phyloP scores from a whole-genome alignment of 2,888 invertebrate species.

The Agrilus mali region DNA sequence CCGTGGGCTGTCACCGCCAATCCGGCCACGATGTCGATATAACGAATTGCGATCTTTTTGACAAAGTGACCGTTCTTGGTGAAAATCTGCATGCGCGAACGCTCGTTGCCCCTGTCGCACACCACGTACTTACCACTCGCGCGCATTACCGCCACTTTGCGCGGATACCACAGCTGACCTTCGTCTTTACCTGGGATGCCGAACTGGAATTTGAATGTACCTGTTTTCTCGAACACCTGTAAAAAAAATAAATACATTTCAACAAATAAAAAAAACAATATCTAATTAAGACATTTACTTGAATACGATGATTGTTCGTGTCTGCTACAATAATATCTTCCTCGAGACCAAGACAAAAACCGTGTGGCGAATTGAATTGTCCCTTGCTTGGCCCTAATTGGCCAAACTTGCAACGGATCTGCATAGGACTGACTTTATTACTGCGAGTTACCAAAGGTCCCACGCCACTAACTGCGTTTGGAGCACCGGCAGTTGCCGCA shows the following conservation, averaged over 20 bases:
- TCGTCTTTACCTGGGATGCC: conserved; percentile 92
- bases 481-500: conserved; percentile 35
- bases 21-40: conserved; percentile 87
- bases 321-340: conserved; percentile 95
- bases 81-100: conserved; percentile 95
- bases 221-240: conserved; percentile 87
- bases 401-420: conserved; percentile 86
- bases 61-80: conserved; percentile 91
- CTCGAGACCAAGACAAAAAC: conserved; percentile 88
- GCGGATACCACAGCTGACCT: conserved; percentile 93
- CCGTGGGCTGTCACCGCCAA: conserved; percentile 86
- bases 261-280: not conserved
- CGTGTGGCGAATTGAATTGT: conserved; percentile 95
- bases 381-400: conserved; percentile 85
- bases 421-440: conserved; percentile 72
- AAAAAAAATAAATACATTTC: conserved; percentile 14
- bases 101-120: conserved; percentile 92
- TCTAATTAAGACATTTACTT: conserved; percentile 43
- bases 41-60: conserved; percentile 84
- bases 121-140: conserved; percentile 87
- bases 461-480: conserved; percentile 39
- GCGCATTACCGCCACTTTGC: conserved; percentile 87
- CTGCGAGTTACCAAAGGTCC: conserved; percentile 34
- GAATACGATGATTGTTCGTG: conserved; percentile 93
- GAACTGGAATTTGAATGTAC: conserved; percentile 87